Percentiles rank a stretch among this genome's conserved stretches.
Evolutionary conservation across 2,888 invertebrate species (phyloP).

Genomic region (Drosophila meridiana): DNA sequence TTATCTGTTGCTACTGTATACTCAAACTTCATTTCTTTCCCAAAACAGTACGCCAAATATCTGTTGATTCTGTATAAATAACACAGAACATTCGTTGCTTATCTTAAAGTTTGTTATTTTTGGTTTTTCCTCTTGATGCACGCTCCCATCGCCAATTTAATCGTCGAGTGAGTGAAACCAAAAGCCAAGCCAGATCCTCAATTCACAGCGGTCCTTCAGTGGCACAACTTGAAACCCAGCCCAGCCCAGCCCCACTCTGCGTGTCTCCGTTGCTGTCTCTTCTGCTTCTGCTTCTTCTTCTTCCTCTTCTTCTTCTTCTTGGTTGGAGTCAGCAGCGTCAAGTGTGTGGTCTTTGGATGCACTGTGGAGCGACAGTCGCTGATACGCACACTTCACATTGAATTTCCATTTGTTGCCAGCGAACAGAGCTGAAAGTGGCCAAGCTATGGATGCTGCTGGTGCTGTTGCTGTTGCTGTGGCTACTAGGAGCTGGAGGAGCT

Average conservation of each 20-base stretch:
- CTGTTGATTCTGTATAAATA: not conserved
- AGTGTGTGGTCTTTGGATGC: slow-evolving; percentile 76
- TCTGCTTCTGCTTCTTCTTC: not conserved
- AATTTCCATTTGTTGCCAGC: slow-evolving; percentile 72
- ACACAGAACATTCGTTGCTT: not conserved
- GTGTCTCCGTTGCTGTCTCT: slow-evolving; percentile 5
- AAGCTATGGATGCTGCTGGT: slow-evolving; percentile 22
- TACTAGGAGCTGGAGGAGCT: slow-evolving; percentile 24
- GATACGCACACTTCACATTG: slow-evolving; percentile 79
- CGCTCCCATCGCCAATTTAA: slow-evolving; percentile 57
- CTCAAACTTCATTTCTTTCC: not conserved
- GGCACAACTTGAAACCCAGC: slow-evolving; percentile 21
- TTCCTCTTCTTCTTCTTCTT: not conserved
- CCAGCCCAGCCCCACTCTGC: not conserved
- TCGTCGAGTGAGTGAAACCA: slow-evolving; percentile 59
- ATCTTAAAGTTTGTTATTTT: not conserved
- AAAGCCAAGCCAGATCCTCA: slow-evolving; percentile 40
- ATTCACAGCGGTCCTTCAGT: slow-evolving; percentile 34
- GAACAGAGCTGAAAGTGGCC: slow-evolving; percentile 60
- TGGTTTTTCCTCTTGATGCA: slow-evolving; percentile 17
- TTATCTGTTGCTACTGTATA: not conserved
- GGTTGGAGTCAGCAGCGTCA: slow-evolving; percentile 45
- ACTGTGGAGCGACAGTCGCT: slow-evolving; percentile 77
- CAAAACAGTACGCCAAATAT: not conserved
- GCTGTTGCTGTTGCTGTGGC: slow-evolving; percentile 24